These are phyloP conservation scores for Hestina assimilis DNA, from an alignment of 1,140 invertebrate genomes.

Conservation along the genomic window DNA sequence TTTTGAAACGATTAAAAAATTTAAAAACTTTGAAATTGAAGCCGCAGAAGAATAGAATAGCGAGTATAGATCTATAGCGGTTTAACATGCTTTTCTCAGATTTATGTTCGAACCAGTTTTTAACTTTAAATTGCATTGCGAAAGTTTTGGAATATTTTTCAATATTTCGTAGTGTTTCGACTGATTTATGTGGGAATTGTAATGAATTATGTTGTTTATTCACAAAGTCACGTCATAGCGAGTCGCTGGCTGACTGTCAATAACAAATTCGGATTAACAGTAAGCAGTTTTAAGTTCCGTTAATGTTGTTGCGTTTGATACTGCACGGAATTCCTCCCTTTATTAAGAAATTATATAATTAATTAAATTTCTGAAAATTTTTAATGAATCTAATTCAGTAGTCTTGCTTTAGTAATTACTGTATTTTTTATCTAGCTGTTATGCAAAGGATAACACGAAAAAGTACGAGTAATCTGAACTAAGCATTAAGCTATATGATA, in stretches of 20 bases:
- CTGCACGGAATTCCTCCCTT: background rate
- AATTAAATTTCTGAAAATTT: no score
- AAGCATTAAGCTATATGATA: no score
- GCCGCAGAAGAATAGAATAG: slow-evolving; percentile 49
- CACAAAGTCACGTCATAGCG: slow-evolving; percentile 47
- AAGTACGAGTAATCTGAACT: no score
- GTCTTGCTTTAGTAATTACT: no score
- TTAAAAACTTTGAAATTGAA: slow-evolving; percentile 53
- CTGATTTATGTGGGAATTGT: slow-evolving; percentile 18
- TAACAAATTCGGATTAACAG: slow-evolving; percentile 39
- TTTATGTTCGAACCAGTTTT: slow-evolving; percentile 13
- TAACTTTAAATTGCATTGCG: slow-evolving; percentile 18
- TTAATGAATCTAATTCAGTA: no score
- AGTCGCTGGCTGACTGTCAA: slow-evolving; percentile 46
- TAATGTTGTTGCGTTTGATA: slow-evolving; percentile 33
- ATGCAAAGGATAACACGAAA: no score
- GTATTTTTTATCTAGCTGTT: no score
- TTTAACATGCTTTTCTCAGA: slow-evolving; percentile 23
- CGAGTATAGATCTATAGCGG: slow-evolving; percentile 41
- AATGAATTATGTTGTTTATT: slow-evolving; percentile 31
- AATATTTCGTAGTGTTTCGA: slow-evolving; percentile 5
- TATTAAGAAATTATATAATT: no score
- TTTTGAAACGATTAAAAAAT: slow-evolving; percentile 28
- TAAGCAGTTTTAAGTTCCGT: slow-evolving; percentile 27
- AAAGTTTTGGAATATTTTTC: slow-evolving; percentile 24